phyloP scores from a whole-genome alignment of 1,140 invertebrate genomes.

The Drosophila lacertosa region DNA sequence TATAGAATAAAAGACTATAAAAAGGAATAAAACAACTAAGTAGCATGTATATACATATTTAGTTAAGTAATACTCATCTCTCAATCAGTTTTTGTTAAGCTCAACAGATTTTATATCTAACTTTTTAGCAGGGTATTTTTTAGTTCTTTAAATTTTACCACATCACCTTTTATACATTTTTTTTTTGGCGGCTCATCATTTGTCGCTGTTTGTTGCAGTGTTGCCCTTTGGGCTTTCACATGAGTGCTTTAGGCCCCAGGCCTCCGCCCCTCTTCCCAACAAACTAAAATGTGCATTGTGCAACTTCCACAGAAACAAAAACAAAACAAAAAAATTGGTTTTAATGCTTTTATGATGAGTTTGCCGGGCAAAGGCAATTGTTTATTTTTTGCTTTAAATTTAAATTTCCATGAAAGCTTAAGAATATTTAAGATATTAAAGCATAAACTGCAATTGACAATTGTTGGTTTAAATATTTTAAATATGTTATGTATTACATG shows the following conservation, averaged over 20 bases:
- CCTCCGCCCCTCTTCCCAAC: no score
- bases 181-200: conserved; percentile 61
- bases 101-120: neutral
- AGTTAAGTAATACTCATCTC: no score
- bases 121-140: conserved; percentile 18
- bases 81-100: no score
- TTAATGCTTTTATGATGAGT: conserved; percentile 72
- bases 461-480: neutral
- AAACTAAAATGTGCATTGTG: conserved; percentile 38
- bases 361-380: conserved; percentile 33
- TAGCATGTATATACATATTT: no score
- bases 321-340: conserved; percentile 14
- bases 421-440: neutral
- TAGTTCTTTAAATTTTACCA: conserved; percentile 13
- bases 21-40: neutral
- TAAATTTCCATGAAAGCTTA: neutral
- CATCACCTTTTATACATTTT: neutral
- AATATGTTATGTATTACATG: neutral
- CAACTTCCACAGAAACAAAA: conserved; percentile 50
- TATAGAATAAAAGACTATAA: neutral
- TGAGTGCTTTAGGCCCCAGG: conserved; percentile 15
- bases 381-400: neutral
- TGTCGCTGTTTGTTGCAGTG: conserved; percentile 40
- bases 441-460: conserved; percentile 14
- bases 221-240: conserved; percentile 50